Percentiles rank a stretch among this genome's conserved stretches.
Evolutionary conservation across 2,888 invertebrate species (phyloP).

Genomic region (Galeruca laticollis): DNA sequence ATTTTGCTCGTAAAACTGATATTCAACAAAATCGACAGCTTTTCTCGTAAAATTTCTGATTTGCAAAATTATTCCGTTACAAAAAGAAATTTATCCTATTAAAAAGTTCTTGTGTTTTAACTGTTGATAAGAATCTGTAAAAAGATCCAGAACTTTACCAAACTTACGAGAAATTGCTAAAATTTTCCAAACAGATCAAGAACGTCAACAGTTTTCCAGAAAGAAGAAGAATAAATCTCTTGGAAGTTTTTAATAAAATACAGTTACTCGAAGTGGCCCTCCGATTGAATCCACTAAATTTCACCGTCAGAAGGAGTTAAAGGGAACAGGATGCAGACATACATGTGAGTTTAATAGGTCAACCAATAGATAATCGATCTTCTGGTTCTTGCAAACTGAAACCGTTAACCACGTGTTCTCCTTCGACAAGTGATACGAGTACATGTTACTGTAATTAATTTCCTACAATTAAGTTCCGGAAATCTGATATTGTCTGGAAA

Average conservation of each 20-base stretch:
- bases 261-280: background rate
- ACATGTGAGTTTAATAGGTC: slow-evolving; percentile 31
- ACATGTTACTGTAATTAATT: background rate
- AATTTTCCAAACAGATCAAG: too few relatives aligned
- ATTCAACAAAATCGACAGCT: too few relatives aligned
- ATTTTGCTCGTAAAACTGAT: too few relatives aligned
- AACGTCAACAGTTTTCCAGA: background rate
- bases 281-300: slow-evolving; percentile 17
- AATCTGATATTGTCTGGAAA: too few relatives aligned
- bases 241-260: background rate
- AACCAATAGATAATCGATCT: slow-evolving; percentile 26
- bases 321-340: slow-evolving; percentile 19
- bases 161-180: too few relatives aligned
- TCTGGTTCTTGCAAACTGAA: slow-evolving; percentile 16
- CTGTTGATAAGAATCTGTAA: too few relatives aligned
- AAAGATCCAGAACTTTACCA: too few relatives aligned
- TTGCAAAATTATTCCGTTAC: too few relatives aligned
- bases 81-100: too few relatives aligned
- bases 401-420: background rate
- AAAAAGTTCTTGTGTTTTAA: too few relatives aligned
- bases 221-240: too few relatives aligned
- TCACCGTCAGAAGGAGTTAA: slow-evolving; percentile 8
- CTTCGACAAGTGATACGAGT: background rate
- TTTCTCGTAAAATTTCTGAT: too few relatives aligned
- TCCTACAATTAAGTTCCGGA: background rate